These are phyloP conservation scores for Platygyra sinensis DNA, from an alignment of 64 coral and sea anemone species.

Conservation along the genomic window DNA sequence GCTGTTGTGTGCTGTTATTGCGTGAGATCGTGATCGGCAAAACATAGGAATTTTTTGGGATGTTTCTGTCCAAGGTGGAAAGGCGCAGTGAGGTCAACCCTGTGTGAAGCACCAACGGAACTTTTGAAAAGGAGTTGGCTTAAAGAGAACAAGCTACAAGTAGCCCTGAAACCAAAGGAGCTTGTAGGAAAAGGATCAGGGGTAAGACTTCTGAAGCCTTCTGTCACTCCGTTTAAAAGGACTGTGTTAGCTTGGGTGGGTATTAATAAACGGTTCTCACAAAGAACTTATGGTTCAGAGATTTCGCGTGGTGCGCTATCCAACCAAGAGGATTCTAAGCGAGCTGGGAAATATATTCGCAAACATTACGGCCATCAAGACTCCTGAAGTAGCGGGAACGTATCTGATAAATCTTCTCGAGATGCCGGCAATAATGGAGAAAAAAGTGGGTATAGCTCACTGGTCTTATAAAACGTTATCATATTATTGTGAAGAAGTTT, in stretches of 20 bases:
- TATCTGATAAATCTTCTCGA: constrained; percentile 44
- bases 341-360: constrained; percentile 13
- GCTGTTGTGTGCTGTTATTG: too few relatives aligned
- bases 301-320: constrained; percentile 2
- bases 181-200: too few relatives aligned
- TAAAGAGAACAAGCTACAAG: background rate
- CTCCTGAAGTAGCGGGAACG: constrained; percentile 13
- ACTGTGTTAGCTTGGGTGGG: constrained; percentile 9
- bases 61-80: too few relatives aligned
- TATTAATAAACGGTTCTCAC: constrained; percentile 14
- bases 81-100: too few relatives aligned
- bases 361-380: constrained; percentile 27
- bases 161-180: background rate
- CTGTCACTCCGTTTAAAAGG: constrained; percentile 2
- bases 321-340: constrained; percentile 13
- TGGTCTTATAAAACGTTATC: constrained; percentile 45
- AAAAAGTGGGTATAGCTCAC: constrained; percentile 33
- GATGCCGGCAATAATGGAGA: constrained; percentile 21
- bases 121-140: background rate
- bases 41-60: too few relatives aligned
- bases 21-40: too few relatives aligned
- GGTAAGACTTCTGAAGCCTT: background rate
- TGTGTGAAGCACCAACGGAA: too few relatives aligned
- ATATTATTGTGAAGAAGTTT: constrained; percentile 9
- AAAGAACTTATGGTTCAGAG: background rate